A percentile compares a stretch with the other conserved stretches of the same genome.
These are phyloP conservation scores for Oreochromis niloticus DNA, from an alignment of 2,113 vertebrate genomes.

Conservation along the genomic window DNA sequence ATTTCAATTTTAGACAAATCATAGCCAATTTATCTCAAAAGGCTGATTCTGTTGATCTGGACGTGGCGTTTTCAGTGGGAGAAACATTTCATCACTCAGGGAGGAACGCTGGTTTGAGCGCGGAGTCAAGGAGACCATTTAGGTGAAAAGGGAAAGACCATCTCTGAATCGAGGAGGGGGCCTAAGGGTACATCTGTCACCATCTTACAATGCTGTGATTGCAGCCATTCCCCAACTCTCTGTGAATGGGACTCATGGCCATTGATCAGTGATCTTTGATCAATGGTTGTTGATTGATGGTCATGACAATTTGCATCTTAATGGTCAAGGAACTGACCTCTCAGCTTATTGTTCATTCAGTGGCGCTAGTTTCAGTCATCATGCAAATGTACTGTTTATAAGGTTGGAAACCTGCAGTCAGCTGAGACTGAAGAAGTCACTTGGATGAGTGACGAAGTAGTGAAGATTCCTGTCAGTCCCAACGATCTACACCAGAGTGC, in stretches of 20 bases:
- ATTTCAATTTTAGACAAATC: background rate
- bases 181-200: background rate
- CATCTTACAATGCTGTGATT: background rate
- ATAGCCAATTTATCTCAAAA: fast-evolving
- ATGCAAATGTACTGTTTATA: background rate
- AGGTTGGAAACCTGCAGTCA: background rate
- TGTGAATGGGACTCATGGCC: background rate
- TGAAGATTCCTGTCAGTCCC: background rate
- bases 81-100: background rate
- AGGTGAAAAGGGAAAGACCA: background rate
- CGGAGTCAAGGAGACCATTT: background rate
- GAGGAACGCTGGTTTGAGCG: background rate
- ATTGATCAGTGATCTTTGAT: background rate
- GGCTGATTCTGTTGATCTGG: background rate
- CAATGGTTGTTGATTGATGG: background rate
- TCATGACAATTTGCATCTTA: background rate
- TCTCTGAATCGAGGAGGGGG: background rate
- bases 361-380: background rate
- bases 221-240: fast-evolving
- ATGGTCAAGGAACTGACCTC: background rate
- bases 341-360: background rate
- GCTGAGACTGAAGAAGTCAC: background rate
- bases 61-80: background rate
- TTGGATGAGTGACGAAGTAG: background rate
- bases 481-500: background rate